Evolutionary conservation across 2,797 vertebrate species (phyloP), one percentile per base, ranked within the genome.

Genomic region (Taeniopygia guttata): DNA sequence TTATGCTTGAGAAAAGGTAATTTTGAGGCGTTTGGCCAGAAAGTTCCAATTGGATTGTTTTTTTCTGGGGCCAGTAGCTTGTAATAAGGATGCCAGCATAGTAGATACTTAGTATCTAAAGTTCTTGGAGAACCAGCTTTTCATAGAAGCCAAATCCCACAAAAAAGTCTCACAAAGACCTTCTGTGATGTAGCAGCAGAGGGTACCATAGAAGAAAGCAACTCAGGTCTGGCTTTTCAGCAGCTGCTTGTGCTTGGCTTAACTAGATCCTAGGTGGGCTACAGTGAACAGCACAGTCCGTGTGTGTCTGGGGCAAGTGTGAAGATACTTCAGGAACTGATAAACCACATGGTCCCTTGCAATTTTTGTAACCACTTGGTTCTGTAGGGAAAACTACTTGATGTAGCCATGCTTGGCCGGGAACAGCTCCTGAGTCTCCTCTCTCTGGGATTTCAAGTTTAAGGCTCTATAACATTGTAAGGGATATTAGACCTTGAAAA

Each of bases 401-500:
- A 55, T 40, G 32, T 19, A 52, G 36, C 66, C 13, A 0, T 38
- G 36, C 52, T 64, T 0, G 0, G 42, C 55, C 66, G 45, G 48
- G 40, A 48, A 2, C 6, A 72, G 38, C 42, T 88, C 43, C 60
- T 0, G 13, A 38, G 62, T 52, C 40, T 75, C 27, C 14, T 55
- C 45, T 42, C 23, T 43, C 45, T 0, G 16, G 42, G 54, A 54
- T 40, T 49, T 88, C 69, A 62, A 4, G 38, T 46, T 67, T 25
- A 62, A 94, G 83, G 62, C 60, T 8, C 46, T 85, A 3, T 93
- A 46, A 3, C 2, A 20, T 16, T 77, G 20, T 38, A 60, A 83
- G 60, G 43, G 68, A 67, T 84, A 29, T 68, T 64, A 84, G 62
- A 84, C 69, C 80, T 84, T 72, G 93, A 63, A 74, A 84, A 87